Evolutionary conservation across 2,888 invertebrate genomes (phyloP).

Genomic region (Spialia ferax): DNA sequence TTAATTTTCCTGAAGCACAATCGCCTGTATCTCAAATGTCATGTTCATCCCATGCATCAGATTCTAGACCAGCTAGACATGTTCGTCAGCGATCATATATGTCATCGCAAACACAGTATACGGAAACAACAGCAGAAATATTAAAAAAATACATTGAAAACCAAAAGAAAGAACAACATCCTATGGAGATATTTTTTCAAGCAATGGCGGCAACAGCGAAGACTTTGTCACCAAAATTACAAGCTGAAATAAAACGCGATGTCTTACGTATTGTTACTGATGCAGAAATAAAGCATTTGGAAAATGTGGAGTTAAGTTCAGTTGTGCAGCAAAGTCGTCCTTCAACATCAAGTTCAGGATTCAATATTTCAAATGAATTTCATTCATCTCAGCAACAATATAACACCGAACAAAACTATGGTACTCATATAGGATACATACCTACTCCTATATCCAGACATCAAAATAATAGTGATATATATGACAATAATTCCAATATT

Average conservation of each 20-base stretch:
- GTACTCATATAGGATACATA: conserved; percentile 4
- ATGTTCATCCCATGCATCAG: conserved; percentile 36
- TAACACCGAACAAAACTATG: not conserved
- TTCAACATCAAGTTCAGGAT: conserved; percentile 7
- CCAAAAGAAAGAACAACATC: conserved; percentile 45
- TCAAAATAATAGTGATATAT: conserved; percentile 4
- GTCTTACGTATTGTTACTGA: conserved; percentile 46
- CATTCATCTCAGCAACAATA: conserved; percentile 12
- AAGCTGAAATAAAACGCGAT: conserved; percentile 45
- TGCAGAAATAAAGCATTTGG: conserved; percentile 46
- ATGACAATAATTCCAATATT: conserved; percentile 4
- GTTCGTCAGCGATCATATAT: conserved; percentile 15
- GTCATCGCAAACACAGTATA: conserved; percentile 4
- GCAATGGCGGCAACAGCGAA: conserved; percentile 46
- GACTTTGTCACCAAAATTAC: conserved; percentile 45
- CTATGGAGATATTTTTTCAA: conserved; percentile 46
- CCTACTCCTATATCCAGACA: conserved; percentile 4
- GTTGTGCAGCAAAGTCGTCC: conserved; percentile 4
- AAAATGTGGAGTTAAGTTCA: conserved; percentile 22
- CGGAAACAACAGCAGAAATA: conserved; percentile 45
- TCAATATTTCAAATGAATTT: conserved; percentile 14
- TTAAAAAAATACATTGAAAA: conserved; percentile 46
- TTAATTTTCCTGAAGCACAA: conserved; percentile 4
- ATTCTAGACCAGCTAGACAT: conserved; percentile 30
- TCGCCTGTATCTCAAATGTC: conserved; percentile 39